Percentiles rank a stretch among this genome's conserved stretches.
Evolutionary conservation across 2,888 invertebrate genomes (phyloP).

Genomic region (Ophioninae sp.): DNA sequence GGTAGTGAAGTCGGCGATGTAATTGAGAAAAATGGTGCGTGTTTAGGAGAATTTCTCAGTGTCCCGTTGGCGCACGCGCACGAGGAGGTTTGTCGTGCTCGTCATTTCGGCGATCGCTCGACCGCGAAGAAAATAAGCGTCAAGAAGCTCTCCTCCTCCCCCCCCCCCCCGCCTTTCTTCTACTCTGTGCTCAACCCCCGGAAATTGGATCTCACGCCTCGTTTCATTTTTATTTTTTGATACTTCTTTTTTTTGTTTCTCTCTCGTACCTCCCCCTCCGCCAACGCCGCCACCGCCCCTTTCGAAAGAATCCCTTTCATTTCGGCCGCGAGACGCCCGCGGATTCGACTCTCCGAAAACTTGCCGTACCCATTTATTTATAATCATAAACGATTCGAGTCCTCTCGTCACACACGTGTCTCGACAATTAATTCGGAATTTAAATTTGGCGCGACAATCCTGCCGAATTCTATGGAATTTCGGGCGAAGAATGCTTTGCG

Average conservation of each 20-base stretch:
- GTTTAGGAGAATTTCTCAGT: conserved; percentile 23
- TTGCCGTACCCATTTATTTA: conserved; percentile 37
- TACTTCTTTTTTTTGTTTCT: conserved; percentile 10
- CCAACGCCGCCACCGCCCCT: not conserved
- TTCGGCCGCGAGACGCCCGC: conserved; percentile 38
- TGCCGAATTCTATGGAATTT: not conserved
- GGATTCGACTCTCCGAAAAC: conserved; percentile 36
- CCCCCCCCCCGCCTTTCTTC: conserved; percentile 13
- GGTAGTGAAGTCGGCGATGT: conserved; percentile 3
- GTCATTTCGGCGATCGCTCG: conserved; percentile 50
- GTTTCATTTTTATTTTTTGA: conserved; percentile 42
- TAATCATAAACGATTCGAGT: conserved; percentile 35
- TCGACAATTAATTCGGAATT: not conserved
- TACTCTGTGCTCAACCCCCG: conserved; percentile 49
- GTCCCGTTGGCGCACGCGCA: conserved; percentile 9
- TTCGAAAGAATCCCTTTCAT: conserved; percentile 56
- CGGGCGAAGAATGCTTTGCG: not conserved
- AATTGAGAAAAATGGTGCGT: conserved; percentile 31
- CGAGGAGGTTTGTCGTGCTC: conserved; percentile 40
- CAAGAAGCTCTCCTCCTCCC: conserved; percentile 17
- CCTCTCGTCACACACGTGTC: not conserved
- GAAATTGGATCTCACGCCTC: conserved; percentile 61
- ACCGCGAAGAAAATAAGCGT: conserved; percentile 54
- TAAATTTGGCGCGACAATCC: not conserved
- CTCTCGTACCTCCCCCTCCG: not conserved